Percentiles rank a stretch among this genome's conserved stretches.
Conservation (phyloP, 2,113 vertebrate species). For the Notiomystis cincta region DNA sequence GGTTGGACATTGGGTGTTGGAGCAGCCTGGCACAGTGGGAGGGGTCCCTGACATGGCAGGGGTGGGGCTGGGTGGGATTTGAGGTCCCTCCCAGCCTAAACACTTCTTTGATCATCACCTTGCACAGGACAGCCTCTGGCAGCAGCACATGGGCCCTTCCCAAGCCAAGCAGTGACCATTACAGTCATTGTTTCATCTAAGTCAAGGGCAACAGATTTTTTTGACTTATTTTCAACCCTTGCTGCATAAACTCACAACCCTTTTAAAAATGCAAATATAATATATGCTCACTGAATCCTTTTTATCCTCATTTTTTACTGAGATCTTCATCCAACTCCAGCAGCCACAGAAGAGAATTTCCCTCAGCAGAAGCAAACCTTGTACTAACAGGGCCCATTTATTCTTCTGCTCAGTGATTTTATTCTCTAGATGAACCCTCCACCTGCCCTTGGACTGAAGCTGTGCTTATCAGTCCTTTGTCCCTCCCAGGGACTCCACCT, state of each 20-base stretch:
- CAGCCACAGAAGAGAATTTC: background rate
- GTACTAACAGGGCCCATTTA: background rate
- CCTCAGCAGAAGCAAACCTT: background rate
- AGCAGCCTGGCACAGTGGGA: background rate
- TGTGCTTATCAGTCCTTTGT: background rate
- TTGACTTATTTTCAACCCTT: background rate
- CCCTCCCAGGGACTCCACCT: background rate
- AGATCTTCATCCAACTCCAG: background rate
- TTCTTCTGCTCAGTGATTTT: background rate
- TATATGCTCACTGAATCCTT: background rate
- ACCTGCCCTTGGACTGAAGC: background rate
- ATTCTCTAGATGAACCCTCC: background rate
- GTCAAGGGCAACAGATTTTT: background rate
- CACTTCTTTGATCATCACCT: background rate
- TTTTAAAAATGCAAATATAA: background rate
- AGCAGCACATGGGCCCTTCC: background rate
- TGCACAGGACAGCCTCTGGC: background rate
- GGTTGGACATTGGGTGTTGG: background rate
- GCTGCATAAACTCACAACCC: background rate
- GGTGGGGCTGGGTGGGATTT: accelerated
- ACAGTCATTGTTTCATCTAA: accelerated
- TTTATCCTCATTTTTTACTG: background rate
- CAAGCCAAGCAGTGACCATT: background rate
- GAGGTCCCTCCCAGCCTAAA: accelerated
- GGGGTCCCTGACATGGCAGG: background rate